These are phyloP conservation scores for Streblospio benedicti DNA, from an alignment of 1,140 invertebrate genomes.

Conservation along the genomic window DNA sequence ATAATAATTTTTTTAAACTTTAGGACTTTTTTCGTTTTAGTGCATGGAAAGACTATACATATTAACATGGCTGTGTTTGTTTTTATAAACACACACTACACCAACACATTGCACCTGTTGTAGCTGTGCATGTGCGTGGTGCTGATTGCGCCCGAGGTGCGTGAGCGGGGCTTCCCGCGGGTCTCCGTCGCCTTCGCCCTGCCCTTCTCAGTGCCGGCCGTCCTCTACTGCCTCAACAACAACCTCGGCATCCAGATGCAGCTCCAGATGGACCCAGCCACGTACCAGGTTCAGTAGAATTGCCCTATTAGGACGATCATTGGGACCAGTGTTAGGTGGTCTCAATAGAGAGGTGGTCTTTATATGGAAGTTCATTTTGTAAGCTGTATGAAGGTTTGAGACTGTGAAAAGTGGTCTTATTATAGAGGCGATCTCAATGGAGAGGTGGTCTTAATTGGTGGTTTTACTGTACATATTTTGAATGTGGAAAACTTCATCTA, in stretches of 20 bases:
- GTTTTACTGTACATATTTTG: no score
- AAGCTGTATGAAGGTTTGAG: no score
- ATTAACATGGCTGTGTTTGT: not conserved
- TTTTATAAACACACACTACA: no score
- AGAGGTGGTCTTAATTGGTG: no score
- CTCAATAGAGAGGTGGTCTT: no score
- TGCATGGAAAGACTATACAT: not conserved
- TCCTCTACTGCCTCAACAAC: conserved; percentile 41
- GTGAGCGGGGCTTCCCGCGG: conserved; percentile 5
- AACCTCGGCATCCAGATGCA: conserved; percentile 44
- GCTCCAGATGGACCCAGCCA: conserved; percentile 44
- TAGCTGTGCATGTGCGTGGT: conserved; percentile 29
- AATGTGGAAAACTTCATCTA: no score
- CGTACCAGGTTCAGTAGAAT: conserved; percentile 35
- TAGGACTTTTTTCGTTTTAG: not conserved
- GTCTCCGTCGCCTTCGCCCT: conserved; percentile 19
- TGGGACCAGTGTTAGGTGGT: no score
- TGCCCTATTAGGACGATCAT: not conserved
- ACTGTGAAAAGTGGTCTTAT: no score
- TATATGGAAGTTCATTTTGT: no score
- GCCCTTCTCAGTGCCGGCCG: conserved; percentile 38
- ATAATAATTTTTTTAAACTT: not conserved
- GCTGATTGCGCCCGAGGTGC: conserved; percentile 23
- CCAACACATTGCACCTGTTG: conserved; percentile 13
- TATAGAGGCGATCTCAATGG: no score